phyloP scores from a whole-genome alignment of 2,797 vertebrate species.

The Leptodactylus fallax region DNA sequence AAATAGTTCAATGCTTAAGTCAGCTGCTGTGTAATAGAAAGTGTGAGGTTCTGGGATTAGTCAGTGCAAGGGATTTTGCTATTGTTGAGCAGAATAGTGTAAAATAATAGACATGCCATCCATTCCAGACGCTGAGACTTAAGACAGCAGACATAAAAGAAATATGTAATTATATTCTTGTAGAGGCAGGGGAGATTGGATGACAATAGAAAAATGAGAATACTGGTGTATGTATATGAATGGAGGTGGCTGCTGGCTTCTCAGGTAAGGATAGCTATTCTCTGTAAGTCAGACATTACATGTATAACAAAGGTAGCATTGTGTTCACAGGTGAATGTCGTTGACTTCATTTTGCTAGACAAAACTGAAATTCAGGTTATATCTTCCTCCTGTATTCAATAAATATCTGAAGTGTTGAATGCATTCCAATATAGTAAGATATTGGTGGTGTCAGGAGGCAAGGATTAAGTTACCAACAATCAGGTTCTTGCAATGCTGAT shows the following conservation, averaged over 20 bases:
- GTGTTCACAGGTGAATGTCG: not conserved
- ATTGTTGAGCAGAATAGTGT: not conserved
- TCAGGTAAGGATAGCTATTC: not conserved
- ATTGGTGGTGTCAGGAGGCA: not conserved
- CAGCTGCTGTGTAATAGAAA: constrained; percentile 2
- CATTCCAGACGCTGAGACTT: constrained; percentile 25
- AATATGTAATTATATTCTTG: constrained; percentile 39
- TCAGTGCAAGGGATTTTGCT: not conserved
- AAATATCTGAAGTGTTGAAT: not conserved
- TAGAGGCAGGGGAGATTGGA: not conserved
- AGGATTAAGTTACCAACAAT: not conserved
- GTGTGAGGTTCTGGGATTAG: not conserved
- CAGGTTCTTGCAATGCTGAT: not conserved
- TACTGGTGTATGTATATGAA: not conserved
- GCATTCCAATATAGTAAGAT: not conserved
- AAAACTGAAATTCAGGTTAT: not conserved
- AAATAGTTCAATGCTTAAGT: not conserved
- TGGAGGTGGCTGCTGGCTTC: not conserved
- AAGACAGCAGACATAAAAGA: constrained; percentile 11
- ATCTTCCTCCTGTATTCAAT: not conserved
- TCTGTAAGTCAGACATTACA: not conserved
- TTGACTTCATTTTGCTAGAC: not conserved
- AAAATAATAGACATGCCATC: constrained; percentile 17
- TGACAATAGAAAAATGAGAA: not conserved
- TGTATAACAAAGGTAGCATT: constrained; percentile 1